phyloP scores from a whole-genome alignment of 2,888 invertebrate species.

The Disparrhopalites patrizii region DNA sequence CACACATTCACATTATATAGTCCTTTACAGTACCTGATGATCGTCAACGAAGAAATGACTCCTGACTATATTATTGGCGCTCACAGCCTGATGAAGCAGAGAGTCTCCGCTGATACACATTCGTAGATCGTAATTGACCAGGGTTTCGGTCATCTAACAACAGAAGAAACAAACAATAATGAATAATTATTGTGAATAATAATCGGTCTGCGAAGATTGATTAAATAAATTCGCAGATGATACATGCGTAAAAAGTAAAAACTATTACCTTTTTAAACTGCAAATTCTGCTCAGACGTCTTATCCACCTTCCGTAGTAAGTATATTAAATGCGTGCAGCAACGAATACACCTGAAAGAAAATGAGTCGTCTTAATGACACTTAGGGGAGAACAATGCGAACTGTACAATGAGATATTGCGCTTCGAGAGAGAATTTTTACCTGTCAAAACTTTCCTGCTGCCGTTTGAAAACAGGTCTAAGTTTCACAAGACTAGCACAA shows the following conservation, averaged over 20 bases:
- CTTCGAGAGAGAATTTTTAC: too few species aligned
- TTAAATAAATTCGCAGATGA: not conserved
- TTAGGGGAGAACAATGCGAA: too few species aligned
- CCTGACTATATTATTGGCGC: constrained; percentile 70
- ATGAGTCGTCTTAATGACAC: too few species aligned
- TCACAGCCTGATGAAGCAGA: constrained; percentile 79
- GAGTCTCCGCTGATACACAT: constrained; percentile 67
- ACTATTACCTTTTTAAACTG: constrained; percentile 47
- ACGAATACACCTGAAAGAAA: constrained; percentile 57
- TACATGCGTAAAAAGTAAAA: too few species aligned
- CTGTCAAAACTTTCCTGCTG: constrained; percentile 80
- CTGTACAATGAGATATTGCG: too few species aligned
- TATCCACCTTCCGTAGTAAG: constrained; percentile 61
- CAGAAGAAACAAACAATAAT: not conserved
- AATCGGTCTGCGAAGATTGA: not conserved
- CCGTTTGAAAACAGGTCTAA: constrained; percentile 67
- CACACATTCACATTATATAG: too few species aligned
- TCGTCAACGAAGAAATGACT: constrained; percentile 72
- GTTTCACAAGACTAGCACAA: constrained; percentile 53
- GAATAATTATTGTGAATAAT: not conserved
- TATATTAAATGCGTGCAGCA: constrained; percentile 74
- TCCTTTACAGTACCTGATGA: constrained; percentile 55
- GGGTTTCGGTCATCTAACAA: constrained; percentile 48
- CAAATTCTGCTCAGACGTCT: constrained; percentile 36
- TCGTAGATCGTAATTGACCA: constrained; percentile 63